A percentile compares a stretch with the other conserved stretches of the same genome.
Evolutionary conservation across 2,113 vertebrate species (phyloP).

Genomic region (Hassar affinis): DNA sequence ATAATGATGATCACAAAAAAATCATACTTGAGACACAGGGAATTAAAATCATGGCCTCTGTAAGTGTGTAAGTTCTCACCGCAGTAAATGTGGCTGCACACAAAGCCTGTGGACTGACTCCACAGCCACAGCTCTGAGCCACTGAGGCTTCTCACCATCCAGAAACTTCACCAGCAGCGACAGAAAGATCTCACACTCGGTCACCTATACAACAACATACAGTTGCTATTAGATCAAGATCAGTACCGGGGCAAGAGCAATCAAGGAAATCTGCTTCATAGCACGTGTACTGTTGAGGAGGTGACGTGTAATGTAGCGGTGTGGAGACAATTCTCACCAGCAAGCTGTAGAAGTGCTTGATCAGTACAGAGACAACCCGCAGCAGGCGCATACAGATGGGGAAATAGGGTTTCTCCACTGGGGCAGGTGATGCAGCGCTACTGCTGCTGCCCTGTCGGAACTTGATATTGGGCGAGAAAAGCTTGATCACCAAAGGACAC

Average conservation of each 20-base stretch:
- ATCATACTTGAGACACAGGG: not conserved
- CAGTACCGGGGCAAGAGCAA: not conserved
- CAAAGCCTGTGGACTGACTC: constrained; percentile 96
- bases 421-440: constrained; percentile 85
- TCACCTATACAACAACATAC: constrained; percentile 78
- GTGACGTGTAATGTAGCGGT: too few relatives aligned
- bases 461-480: constrained; percentile 99
- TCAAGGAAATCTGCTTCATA: not conserved
- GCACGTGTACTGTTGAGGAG: not conserved
- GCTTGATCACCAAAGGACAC: constrained; percentile 98
- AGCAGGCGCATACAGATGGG: constrained; percentile 98
- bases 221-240: not conserved
- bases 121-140: constrained; percentile 94
- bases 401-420: constrained; percentile 97
- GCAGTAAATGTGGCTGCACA: constrained; percentile 92
- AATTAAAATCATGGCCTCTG: not conserved
- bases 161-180: constrained; percentile 97
- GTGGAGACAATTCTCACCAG: constrained; percentile 78
- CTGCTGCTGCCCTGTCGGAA: constrained; percentile 91
- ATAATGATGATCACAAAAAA: not conserved
- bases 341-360: constrained; percentile 96
- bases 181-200: constrained; percentile 98
- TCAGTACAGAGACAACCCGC: constrained; percentile 95
- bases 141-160: constrained; percentile 98
- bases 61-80: constrained; percentile 71